Percentiles rank a stretch among this genome's conserved stretches.
phyloP scores from a whole-genome alignment of 30 jellyfish, hydroid and myxozoan species.

The Chrysaora quinquecirrha region DNA sequence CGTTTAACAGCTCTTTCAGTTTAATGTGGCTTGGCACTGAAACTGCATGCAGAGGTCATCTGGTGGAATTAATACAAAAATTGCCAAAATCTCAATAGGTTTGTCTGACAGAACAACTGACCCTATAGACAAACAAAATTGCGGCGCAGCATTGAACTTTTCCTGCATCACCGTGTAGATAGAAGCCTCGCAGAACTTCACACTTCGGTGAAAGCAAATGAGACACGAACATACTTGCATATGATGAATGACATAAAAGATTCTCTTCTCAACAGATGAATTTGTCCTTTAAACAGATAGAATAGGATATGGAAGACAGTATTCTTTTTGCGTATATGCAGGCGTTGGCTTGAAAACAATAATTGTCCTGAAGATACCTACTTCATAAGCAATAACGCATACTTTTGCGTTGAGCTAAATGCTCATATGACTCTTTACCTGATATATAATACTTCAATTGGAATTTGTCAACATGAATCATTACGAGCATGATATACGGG shows the following conservation, averaged over 20 bases:
- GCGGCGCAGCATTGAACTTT: background rate
- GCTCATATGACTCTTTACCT: background rate
- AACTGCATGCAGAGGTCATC: too few relatives aligned
- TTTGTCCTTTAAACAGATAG: background rate
- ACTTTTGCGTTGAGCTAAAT: conserved; percentile 1
- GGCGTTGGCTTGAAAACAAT: background rate
- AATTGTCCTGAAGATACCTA: background rate
- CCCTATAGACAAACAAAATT: background rate
- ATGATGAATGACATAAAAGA: background rate
- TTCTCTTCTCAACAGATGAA: background rate
- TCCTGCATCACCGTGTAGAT: background rate
- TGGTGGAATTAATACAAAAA: background rate
- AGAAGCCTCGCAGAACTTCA: background rate
- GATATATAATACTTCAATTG: background rate
- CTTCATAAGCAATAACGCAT: background rate
- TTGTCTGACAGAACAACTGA: background rate
- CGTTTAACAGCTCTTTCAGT: background rate
- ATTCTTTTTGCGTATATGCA: background rate
- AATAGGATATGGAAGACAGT: background rate
- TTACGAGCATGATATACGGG: background rate
- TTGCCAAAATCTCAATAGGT: background rate
- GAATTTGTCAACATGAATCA: background rate
- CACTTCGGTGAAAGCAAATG: background rate
- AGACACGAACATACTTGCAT: background rate
- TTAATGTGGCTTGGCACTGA: background rate